phyloP scores from a whole-genome alignment of 1,140 invertebrate genomes.

The Pseudobourletiella spinata region DNA sequence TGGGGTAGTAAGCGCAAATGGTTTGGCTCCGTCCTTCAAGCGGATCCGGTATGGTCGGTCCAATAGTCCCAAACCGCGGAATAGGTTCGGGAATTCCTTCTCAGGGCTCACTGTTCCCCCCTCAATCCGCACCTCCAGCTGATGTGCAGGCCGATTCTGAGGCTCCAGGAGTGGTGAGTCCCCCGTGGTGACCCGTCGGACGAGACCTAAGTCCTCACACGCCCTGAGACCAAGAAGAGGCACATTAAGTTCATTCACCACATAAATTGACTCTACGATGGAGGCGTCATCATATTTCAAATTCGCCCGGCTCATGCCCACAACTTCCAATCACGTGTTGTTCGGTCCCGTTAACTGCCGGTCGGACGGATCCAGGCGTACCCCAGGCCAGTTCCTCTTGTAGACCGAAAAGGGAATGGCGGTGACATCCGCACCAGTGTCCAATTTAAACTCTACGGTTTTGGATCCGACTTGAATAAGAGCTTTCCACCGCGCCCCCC shows the following conservation, averaged over 20 bases:
- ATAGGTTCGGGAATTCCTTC: conserved; percentile 18
- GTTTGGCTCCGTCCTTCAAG: conserved; percentile 7
- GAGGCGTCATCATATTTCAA: neutral
- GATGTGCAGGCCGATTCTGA: no score
- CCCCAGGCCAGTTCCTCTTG: neutral
- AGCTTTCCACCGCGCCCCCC: no score
- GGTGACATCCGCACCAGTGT: conserved; percentile 25
- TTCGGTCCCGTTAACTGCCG: neutral
- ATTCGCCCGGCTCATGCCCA: neutral
- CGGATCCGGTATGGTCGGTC: conserved; percentile 3
- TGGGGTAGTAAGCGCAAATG: conserved; percentile 5
- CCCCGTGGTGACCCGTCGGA: no score
- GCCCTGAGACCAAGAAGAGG: neutral
- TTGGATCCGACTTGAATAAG: no score
- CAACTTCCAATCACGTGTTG: neutral
- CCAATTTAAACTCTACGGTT: conserved; percentile 17
- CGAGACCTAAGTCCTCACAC: conserved; percentile 1
- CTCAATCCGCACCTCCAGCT: no score
- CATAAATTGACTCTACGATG: neutral
- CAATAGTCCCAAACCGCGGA: conserved; percentile 6
- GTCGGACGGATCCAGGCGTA: neutral
- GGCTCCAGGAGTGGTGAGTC: no score
- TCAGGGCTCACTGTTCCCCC: conserved; percentile 9
- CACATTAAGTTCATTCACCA: neutral
- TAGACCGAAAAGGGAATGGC: neutral